Evolutionary conservation across 2,888 invertebrate genomes (phyloP), one percentile per base, ranked within the genome.

Genomic region (Malthinus flaveolus): DNA sequence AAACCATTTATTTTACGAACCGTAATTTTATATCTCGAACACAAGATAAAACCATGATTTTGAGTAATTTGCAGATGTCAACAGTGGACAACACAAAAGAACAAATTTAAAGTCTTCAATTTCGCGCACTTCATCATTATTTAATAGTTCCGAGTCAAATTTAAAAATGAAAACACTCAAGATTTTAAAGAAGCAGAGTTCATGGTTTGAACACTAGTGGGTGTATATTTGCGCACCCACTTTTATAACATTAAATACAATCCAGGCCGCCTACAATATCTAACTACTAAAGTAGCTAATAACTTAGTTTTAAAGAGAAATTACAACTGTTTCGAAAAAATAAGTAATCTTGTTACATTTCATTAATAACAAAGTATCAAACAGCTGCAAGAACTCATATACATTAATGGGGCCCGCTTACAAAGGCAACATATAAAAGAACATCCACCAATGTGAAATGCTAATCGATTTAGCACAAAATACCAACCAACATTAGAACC

Each of bases 1-100:
- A 74, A 74, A 73, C 71, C 74, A 74, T 73, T 73, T 73, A 75
- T 70, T 71, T 71, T 68, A 65, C 70, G 70, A 71, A 71, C 65
- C 65, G 70, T 69, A 70, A 51, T 58, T 56, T 58, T 49, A 58
- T 57, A 57, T 61, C 57, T 54, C 44, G 47, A 61, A 61, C 52
- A 54, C 55, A 61, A 36, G 56, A 61, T 56, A 57, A 50, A 57
- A 61, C 53, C 49, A 59, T 37, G 58, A 56, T 49, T 59, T 48
- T 47, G 47, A 58, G 58, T 49, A 54, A 47, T 54, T 59, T 59
- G 42, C 54, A 47, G 42, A 56, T 52, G 56, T 45, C 56, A 53
- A 44, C 53, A 39, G 50, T 56, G 32, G 47, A 60, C 44, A 57
- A 60, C 48, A 48, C 49, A 60, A 49, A 56, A 48, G 37, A 59